These are phyloP conservation scores for Acinonyx jubatus DNA, from an alignment of 2,113 vertebrate genomes.

Conservation along the genomic window DNA sequence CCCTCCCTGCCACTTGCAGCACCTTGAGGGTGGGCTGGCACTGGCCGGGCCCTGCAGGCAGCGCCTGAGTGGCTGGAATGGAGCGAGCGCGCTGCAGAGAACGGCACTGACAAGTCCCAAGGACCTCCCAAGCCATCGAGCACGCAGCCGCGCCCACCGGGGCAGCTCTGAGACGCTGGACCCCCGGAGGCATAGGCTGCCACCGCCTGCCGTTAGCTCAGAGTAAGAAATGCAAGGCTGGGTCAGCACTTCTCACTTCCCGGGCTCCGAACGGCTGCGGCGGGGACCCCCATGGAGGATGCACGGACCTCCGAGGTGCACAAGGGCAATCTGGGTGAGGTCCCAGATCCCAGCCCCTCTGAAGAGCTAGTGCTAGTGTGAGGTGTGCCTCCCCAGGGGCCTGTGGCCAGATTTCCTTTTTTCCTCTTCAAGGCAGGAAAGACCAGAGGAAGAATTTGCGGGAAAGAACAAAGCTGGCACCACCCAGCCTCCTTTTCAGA, in stretches of 20 bases:
- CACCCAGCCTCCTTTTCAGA: slow-evolving; percentile 30
- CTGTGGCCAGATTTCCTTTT: not conserved
- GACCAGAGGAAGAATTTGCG: not conserved
- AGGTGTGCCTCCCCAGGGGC: not conserved
- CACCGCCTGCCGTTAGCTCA: not conserved
- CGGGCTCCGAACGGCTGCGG: slow-evolving; percentile 25
- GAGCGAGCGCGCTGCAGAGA: slow-evolving; percentile 9
- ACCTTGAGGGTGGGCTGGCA: not conserved
- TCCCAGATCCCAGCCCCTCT: slow-evolving; percentile 51
- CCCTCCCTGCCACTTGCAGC: not conserved
- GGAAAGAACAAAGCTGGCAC: slow-evolving; percentile 65
- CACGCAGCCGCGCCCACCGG: not conserved
- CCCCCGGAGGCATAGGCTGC: slow-evolving; percentile 44
- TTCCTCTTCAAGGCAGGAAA: not conserved
- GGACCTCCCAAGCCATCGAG: not conserved
- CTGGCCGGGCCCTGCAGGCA: not conserved
- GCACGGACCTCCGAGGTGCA: not conserved
- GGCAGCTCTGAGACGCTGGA: slow-evolving; percentile 58
- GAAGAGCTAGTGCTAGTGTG: not conserved
- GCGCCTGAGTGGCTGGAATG: not conserved
- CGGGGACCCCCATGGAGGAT: not conserved
- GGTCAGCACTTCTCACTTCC: slow-evolving; percentile 46
- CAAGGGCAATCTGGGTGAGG: slow-evolving; percentile 48
- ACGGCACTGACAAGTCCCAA: not conserved
- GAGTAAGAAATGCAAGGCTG: not conserved